Evolutionary conservation across 2,797 vertebrate genomes (phyloP).

Genomic region (Poecilia wingei): DNA sequence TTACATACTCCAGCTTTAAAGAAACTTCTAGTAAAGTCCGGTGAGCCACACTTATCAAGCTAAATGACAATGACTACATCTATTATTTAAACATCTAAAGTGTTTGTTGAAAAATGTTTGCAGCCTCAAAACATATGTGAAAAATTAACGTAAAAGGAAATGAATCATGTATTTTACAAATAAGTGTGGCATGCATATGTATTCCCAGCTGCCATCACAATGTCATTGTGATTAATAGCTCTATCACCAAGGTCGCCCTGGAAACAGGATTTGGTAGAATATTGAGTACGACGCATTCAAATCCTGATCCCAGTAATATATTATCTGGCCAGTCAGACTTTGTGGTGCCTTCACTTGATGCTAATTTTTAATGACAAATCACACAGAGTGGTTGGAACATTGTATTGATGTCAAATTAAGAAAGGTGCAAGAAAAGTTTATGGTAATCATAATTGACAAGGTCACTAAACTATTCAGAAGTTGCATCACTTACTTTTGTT

Average conservation of each 20-base stretch:
- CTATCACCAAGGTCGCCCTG: not conserved
- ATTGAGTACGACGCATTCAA: not conserved
- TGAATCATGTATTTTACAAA: not conserved
- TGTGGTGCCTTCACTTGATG: not conserved
- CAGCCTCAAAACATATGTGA: not conserved
- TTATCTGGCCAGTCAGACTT: not conserved
- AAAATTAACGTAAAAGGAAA: not conserved
- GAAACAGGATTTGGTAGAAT: not conserved
- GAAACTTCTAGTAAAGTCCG: not conserved
- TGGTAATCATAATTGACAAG: not conserved
- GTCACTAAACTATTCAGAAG: not conserved
- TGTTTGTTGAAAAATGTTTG: not conserved
- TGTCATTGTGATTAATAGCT: not conserved
- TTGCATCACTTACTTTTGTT: not conserved
- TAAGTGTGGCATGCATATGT: not conserved
- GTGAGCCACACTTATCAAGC: not conserved
- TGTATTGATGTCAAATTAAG: not conserved
- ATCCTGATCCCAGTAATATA: not conserved
- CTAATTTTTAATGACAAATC: not conserved
- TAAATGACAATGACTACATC: not conserved
- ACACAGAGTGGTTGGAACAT: not conserved
- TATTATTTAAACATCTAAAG: not conserved
- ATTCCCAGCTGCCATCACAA: not conserved
- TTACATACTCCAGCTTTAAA: too few species aligned
- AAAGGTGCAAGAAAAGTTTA: not conserved